phyloP scores from a whole-genome alignment of 2,888 invertebrate genomes.

The Aporophyla lueneburgensis region DNA sequence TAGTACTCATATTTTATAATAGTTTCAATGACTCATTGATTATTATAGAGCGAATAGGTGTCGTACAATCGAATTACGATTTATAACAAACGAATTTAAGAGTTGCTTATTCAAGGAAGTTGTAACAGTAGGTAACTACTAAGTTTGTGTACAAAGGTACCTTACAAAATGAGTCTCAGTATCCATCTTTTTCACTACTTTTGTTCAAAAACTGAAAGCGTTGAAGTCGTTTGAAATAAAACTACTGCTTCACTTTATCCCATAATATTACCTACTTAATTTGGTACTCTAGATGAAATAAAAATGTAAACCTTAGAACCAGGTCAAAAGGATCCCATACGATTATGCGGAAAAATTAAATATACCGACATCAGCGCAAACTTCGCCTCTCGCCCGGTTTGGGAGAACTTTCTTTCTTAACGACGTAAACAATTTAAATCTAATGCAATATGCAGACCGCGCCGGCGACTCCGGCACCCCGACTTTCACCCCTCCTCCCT shows the following conservation, averaged over 20 bases:
- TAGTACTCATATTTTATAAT: constrained; percentile 49
- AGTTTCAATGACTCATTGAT: constrained; percentile 51
- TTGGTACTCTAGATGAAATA: constrained; percentile 1
- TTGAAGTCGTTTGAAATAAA: neutral
- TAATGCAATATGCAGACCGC: constrained; percentile 88
- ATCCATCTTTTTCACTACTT: neutral
- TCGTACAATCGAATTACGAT: neutral
- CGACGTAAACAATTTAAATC: constrained; percentile 90
- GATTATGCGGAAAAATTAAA: constrained; percentile 76
- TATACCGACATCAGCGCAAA: constrained; percentile 73
- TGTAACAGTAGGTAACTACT: neutral
- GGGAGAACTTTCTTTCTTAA: constrained; percentile 87
- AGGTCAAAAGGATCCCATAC: constrained; percentile 66
- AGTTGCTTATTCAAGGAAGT: neutral
- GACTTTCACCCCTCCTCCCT: constrained; percentile 68
- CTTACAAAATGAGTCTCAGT: no score
- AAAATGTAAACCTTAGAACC: constrained; percentile 28
- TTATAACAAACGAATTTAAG: neutral
- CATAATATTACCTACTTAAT: neutral
- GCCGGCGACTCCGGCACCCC: constrained; percentile 77
- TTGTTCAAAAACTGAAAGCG: neutral
- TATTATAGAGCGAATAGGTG: constrained; percentile 11
- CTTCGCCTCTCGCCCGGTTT: constrained; percentile 79
- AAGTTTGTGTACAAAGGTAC: neutral
- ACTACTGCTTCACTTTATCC: no score